Conservation (phyloP, 2,888 invertebrate species). For the Reticulitermes lucifugus region DNA sequence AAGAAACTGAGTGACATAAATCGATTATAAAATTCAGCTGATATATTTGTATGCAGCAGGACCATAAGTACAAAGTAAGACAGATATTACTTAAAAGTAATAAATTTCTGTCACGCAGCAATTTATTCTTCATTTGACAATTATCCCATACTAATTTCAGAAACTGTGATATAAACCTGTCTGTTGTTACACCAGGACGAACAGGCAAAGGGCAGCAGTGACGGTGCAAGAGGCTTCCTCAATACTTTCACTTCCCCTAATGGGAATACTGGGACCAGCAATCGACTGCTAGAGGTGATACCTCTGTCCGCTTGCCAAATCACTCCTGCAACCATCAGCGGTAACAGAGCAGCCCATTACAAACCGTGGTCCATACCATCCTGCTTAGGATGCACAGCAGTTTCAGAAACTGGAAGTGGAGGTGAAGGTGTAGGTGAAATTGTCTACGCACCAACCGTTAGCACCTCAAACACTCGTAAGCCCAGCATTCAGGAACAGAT, state of each 20-base stretch:
- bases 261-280: slow-evolving; percentile 49
- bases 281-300: slow-evolving; percentile 70
- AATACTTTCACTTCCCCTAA: slow-evolving; percentile 14
- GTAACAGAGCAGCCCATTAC: slow-evolving; percentile 13
- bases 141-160: too few species aligned
- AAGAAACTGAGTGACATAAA: too few species aligned
- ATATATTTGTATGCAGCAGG: too few species aligned
- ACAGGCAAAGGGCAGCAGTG: slow-evolving; percentile 3
- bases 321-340: slow-evolving; percentile 10
- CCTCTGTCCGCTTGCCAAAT: slow-evolving; percentile 64
- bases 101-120: too few species aligned
- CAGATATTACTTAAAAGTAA: too few species aligned
- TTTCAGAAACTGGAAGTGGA: slow-evolving; percentile 42
- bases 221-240: neutral
- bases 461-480: slow-evolving; percentile 47
- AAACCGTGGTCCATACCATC: slow-evolving; percentile 38
- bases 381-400: slow-evolving; percentile 27
- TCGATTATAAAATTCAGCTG: too few species aligned
- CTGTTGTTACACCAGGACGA: neutral
- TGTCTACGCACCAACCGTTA: neutral
- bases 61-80: too few species aligned
- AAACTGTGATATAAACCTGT: too few species aligned
- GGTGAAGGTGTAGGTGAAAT: neutral
- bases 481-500: slow-evolving; percentile 51
- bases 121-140: too few species aligned